phyloP scores from a whole-genome alignment of 1,140 invertebrate genomes.

The Zaprionus davidi region DNA sequence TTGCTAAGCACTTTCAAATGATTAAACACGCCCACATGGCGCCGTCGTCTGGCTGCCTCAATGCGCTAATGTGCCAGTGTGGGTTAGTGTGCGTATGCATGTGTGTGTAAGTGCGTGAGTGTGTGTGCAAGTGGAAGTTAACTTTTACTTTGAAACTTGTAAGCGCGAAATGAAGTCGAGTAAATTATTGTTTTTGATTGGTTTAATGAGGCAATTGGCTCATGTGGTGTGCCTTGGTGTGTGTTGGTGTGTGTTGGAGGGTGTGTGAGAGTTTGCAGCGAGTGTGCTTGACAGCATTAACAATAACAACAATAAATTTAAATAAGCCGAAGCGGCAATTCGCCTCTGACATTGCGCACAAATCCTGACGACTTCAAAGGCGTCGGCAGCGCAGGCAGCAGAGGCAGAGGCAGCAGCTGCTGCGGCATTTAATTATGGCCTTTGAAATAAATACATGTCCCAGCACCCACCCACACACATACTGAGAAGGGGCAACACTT shows the following conservation, averaged over 20 bases:
- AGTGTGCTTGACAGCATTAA: constrained; percentile 33
- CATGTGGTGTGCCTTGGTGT: constrained; percentile 19
- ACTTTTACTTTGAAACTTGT: constrained; percentile 43
- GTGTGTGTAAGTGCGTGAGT: background rate
- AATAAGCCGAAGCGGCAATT: constrained; percentile 52
- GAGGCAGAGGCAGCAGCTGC: constrained; percentile 41
- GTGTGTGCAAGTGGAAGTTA: constrained; percentile 18
- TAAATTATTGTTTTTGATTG: constrained; percentile 75
- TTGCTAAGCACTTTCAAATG: constrained; percentile 56
- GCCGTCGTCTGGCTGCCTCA: constrained; percentile 32
- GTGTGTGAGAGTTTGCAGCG: background rate
- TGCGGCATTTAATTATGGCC: constrained; percentile 68
- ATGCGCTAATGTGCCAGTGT: constrained; percentile 6
- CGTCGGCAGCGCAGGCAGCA: constrained; percentile 9
- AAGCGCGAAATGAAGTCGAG: constrained; percentile 54
- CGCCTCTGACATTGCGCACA: constrained; percentile 26
- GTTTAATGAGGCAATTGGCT: constrained; percentile 55
- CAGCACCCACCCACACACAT: constrained; percentile 13
- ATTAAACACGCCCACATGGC: constrained; percentile 57
- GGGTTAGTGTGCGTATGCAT: constrained; percentile 1
- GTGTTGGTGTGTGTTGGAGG: background rate
- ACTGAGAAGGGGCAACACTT: constrained; percentile 6
- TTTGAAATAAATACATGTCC: constrained; percentile 51
- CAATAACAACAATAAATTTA: constrained; percentile 73
- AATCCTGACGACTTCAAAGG: constrained; percentile 65